These are phyloP conservation scores for Anguilla rostrata DNA, from an alignment of 2,113 vertebrate species.

Conservation along the genomic window DNA sequence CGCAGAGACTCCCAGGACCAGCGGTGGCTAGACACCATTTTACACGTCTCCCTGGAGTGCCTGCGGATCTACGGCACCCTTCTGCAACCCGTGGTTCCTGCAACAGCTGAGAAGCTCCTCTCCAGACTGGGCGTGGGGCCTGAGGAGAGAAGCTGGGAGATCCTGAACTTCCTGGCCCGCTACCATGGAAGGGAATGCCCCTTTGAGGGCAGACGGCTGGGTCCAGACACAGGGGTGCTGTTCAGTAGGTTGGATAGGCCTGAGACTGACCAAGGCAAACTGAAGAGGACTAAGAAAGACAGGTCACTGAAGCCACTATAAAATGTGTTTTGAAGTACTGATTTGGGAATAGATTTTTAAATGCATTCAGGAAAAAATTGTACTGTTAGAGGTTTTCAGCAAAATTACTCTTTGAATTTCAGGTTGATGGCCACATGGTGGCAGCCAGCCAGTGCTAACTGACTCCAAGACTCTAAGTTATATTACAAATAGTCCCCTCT, in stretches of 20 bases:
- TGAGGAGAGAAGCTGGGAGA: constrained; percentile 67
- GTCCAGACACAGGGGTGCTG: constrained; percentile 78
- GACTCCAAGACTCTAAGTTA: too few relatives aligned
- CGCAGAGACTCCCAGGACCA: constrained; percentile 56
- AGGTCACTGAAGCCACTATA: constrained; percentile 19
- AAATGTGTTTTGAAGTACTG: background rate
- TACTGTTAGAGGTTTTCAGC: too few relatives aligned
- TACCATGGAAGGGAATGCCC: constrained; percentile 66
- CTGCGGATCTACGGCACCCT: constrained; percentile 84
- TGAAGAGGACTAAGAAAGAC: constrained; percentile 47
- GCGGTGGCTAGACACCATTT: constrained; percentile 81
- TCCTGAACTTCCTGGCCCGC: constrained; percentile 71
- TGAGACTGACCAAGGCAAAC: constrained; percentile 37
- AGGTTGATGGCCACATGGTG: too few relatives aligned
- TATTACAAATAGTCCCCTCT: too few relatives aligned
- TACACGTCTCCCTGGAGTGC: constrained; percentile 85
- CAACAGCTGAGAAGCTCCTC: constrained; percentile 75
- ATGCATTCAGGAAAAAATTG: background rate
- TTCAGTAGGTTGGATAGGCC: constrained; percentile 78
- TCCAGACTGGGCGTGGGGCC: constrained; percentile 75
- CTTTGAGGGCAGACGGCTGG: constrained; percentile 82
- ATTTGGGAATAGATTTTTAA: background rate
- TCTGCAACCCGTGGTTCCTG: constrained; percentile 85
- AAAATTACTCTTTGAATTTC: too few relatives aligned
- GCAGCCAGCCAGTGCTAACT: too few relatives aligned